phyloP scores from a whole-genome alignment of 2,888 invertebrate species.

The Pachycephus smyrnensis region DNA sequence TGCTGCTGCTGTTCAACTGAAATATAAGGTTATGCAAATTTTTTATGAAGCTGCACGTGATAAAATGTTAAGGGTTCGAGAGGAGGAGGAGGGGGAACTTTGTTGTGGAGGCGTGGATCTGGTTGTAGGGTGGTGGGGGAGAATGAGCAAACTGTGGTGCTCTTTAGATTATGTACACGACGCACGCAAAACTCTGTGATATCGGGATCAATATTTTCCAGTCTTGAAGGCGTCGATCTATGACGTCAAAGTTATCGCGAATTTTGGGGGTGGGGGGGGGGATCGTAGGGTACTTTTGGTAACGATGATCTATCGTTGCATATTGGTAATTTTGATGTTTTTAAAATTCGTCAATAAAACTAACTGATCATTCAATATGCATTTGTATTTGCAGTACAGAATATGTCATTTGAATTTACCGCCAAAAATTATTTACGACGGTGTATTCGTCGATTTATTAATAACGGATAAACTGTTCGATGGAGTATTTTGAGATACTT shows the following conservation, averaged over 20 bases:
- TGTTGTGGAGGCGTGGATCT: background rate
- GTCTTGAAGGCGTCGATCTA: background rate
- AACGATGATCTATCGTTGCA: background rate
- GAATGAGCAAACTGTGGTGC: background rate
- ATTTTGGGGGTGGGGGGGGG: too few relatives aligned
- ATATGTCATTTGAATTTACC: too few relatives aligned
- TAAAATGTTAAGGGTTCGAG: background rate
- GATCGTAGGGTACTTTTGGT: background rate
- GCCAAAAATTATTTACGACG: too few relatives aligned
- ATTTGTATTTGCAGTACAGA: too few relatives aligned
- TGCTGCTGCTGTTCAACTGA: background rate
- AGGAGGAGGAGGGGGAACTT: background rate
- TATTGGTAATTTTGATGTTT: too few relatives aligned
- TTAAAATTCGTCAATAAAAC: background rate
- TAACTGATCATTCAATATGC: background rate
- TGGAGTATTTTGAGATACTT: background rate
- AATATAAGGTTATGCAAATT: background rate
- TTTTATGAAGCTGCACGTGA: background rate
- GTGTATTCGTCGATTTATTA: too few relatives aligned
- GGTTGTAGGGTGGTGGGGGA: background rate
- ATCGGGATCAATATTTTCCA: background rate
- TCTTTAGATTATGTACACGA: background rate
- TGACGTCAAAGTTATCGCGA: too few relatives aligned
- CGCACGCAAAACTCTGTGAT: background rate
- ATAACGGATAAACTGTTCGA: too few relatives aligned